Percentiles rank a stretch among this genome's conserved stretches.
These are phyloP conservation scores for Rhamphomyia laevipes DNA, from an alignment of 2,888 invertebrate species.

Conservation along the genomic window DNA sequence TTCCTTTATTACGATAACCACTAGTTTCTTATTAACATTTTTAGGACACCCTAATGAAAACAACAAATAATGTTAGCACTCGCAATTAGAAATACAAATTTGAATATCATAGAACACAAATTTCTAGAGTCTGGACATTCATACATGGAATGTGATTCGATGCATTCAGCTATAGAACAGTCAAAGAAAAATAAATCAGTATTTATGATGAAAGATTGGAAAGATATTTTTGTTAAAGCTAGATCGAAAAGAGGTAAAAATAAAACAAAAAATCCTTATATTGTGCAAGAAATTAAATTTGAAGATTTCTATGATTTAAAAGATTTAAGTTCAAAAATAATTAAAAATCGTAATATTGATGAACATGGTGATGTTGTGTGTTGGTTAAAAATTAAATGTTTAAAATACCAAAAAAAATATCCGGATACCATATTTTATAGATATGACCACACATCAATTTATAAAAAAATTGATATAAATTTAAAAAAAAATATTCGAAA, in stretches of 20 bases:
- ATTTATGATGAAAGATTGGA: constrained; percentile 1
- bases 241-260: not conserved
- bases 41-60: too few relatives aligned
- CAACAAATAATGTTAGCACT: too few relatives aligned
- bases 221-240: not conserved
- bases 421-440: not conserved
- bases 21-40: too few relatives aligned
- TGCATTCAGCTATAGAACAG: constrained; percentile 1
- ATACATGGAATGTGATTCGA: too few relatives aligned
- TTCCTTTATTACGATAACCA: too few relatives aligned
- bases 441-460: not conserved
- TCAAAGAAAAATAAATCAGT: constrained; percentile 3
- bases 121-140: constrained; percentile 4
- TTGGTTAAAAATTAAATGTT: constrained; percentile 2
- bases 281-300: not conserved
- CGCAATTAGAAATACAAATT: not conserved
- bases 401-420: constrained; percentile 4
- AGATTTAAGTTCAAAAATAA: not conserved
- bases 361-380: constrained; percentile 1
- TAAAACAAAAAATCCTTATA: not conserved
- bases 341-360: constrained; percentile 2
- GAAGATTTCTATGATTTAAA: not conserved
- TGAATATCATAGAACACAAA: not conserved
- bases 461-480: not conserved
- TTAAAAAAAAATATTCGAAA: not conserved